Evolutionary conservation across 2,797 vertebrate species (phyloP), one percentile per base, ranked within the genome.

Genomic region (Acrossocheilus wenchowensis): DNA sequence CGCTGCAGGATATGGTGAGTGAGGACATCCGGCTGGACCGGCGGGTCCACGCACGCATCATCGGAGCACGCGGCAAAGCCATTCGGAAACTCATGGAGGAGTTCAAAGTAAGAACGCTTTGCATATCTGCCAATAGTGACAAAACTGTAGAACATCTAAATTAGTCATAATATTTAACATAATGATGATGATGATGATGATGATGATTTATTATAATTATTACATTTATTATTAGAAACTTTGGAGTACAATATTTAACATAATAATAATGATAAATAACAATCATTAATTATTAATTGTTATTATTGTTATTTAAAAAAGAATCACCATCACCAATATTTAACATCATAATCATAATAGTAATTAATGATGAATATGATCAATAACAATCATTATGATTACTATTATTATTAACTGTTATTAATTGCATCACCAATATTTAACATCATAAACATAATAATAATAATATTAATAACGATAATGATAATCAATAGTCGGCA

Each of bases 51-150:
- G 94, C 95, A 5, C 96, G 95, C 91, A 95, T 96, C 91, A 96
- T 96, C 10, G 95, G 96, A 9, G 94, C 94, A 26, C 93, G 94
- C 0, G 95, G 96, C 23, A 96, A 96, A 87, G 93, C 94, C 86
- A 93, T 96, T 87, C 95, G 95, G 84, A 96, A 95, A 91, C 93
- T 96, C 88, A 96, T 96, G 95, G 95, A 96, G 64, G 96, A 96
- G 92, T 96, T 96, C 85, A 96, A 95, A 94, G 95, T 95, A 0
- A 78, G 87, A 79, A 9, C 9, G 57, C 14, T 26, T 50, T 11
- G n/a, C 68, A 12, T 26, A 41, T 54, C 41, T 6, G 2, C 12
- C 12, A 62, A 10, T 19, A 26, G n/a, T 30, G 4, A 45, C 2
- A 66, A 41, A 45, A 45, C 6, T 17, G 36, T 14, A 11, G 12